A percentile compares a stretch with the other conserved stretches of the same genome.
Evolutionary conservation across 2,888 invertebrate species (phyloP).

Genomic region (Abscondita cerata): DNA sequence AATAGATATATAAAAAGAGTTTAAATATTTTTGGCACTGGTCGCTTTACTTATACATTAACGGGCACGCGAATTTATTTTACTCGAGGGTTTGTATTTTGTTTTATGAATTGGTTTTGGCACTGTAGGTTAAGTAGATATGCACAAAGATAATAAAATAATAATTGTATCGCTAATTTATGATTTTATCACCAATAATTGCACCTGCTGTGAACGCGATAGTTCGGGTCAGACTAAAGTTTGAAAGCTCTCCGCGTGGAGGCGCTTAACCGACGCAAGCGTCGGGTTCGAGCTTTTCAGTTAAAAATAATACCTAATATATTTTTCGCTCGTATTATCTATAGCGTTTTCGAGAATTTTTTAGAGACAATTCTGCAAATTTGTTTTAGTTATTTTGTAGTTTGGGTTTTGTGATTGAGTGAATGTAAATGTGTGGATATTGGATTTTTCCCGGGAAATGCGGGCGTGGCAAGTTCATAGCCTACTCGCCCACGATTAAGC

Average conservation of each 20-base stretch:
- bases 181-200: conserved; percentile 42
- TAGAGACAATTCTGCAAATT: no score
- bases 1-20: conserved; percentile 19
- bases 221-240: conserved; percentile 58
- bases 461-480: conserved; percentile 51
- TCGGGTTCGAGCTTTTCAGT: conserved; percentile 30
- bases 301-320: no score
- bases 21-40: conserved; percentile 33
- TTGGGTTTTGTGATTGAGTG: no score
- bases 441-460: conserved; percentile 43
- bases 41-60: conserved; percentile 14
- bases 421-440: conserved; percentile 30
- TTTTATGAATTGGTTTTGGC: conserved; percentile 31
- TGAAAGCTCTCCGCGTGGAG: conserved; percentile 51
- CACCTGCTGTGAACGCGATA: conserved; percentile 47
- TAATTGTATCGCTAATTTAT: conserved; percentile 39
- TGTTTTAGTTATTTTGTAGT: no score
- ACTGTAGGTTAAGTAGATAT: conserved; percentile 38
- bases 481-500: conserved; percentile 40
- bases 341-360: no score
- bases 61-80: conserved; percentile 1
- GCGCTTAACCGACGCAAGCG: conserved; percentile 45
- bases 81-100: background rate
- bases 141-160: conserved; percentile 38
- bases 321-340: no score